Evolutionary conservation across 64 coral and sea anemone genomes (phyloP).

Genomic region (Platygyra sinensis): DNA sequence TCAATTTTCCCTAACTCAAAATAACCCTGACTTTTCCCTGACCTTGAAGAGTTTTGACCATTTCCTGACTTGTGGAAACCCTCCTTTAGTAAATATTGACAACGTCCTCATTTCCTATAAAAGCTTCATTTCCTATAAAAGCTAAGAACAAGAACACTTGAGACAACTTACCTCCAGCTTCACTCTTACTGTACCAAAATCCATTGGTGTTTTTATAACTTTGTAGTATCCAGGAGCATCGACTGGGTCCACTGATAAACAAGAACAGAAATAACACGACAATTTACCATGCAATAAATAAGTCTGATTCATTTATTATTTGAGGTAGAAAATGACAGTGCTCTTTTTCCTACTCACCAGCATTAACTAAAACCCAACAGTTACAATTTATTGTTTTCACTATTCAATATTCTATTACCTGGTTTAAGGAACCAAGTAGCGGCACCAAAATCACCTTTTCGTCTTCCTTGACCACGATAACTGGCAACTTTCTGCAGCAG

Average conservation of each 20-base stretch:
- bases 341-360: not conserved
- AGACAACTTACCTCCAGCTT: conserved; percentile 79
- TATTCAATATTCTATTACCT: conserved; percentile 51
- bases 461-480: conserved; percentile 87
- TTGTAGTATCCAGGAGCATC: conserved; percentile 97
- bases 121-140: no score
- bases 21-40: no score
- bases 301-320: not conserved
- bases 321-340: not conserved
- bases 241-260: conserved; percentile 71
- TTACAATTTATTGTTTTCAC: no score
- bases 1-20: no score
- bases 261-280: not conserved
- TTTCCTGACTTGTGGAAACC: no score
- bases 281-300: not conserved
- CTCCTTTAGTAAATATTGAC: no score
- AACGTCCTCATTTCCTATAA: no score
- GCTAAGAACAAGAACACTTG: not conserved
- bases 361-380: no score
- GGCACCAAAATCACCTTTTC: conserved; percentile 79
- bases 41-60: no score
- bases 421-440: conserved; percentile 91
- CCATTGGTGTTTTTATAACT: conserved; percentile 95
- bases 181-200: conserved; percentile 83
- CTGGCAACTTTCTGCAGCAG: conserved; percentile 88